A percentile compares a stretch with the other conserved stretches of the same genome.
Evolutionary conservation across 2,888 invertebrate genomes (phyloP).

Genomic region (Melangyna quadrimaculata): DNA sequence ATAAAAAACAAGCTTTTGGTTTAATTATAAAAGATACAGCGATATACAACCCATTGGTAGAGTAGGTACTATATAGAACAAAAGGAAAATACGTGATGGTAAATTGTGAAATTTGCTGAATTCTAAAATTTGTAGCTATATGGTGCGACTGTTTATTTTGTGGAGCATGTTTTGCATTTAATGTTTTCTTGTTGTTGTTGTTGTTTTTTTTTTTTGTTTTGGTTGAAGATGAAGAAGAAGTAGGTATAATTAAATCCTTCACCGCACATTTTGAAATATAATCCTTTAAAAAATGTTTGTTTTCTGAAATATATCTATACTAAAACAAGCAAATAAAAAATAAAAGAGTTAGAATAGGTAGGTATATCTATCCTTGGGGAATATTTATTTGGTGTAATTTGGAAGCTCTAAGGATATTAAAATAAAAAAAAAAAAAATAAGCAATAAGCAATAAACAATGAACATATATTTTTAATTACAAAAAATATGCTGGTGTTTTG

Average conservation of each 20-base stretch:
- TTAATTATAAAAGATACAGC: constrained; percentile 65
- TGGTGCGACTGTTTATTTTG: constrained; percentile 9
- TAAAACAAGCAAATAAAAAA: neutral
- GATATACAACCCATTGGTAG: constrained; percentile 57
- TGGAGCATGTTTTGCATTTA: constrained; percentile 54
- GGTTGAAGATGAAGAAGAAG: neutral
- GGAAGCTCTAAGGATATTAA: neutral
- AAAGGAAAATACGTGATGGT: constrained; percentile 16
- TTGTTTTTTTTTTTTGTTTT: constrained; percentile 26
- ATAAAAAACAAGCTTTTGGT: constrained; percentile 51
- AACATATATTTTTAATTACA: neutral
- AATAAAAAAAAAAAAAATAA: no score
- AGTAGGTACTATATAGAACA: neutral
- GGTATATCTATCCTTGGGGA: constrained; percentile 34
- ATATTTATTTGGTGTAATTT: constrained; percentile 16
- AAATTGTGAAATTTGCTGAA: constrained; percentile 52
- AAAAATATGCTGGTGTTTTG: no score
- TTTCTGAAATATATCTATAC: neutral
- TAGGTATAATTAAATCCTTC: constrained; percentile 61
- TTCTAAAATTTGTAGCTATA: constrained; percentile 15
- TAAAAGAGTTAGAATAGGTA: neutral
- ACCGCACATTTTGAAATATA: constrained; percentile 56
- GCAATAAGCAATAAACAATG: neutral
- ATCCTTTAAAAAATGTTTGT: neutral
- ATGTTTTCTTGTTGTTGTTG: neutral